These are phyloP conservation scores for Dione vanillae DNA, from an alignment of 2,888 invertebrate species.

Conservation along the genomic window DNA sequence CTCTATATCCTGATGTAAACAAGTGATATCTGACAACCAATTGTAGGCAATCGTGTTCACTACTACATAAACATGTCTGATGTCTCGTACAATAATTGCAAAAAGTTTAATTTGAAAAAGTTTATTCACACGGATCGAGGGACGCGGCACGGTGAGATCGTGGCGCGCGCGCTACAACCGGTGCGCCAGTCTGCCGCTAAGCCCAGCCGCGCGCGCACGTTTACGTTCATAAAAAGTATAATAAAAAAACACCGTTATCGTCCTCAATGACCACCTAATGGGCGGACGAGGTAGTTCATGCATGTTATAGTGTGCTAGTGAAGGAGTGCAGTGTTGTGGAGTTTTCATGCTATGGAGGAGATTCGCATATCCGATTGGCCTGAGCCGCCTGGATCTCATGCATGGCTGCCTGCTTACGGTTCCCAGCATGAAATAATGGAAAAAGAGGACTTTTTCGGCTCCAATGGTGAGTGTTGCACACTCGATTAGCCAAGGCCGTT, in stretches of 20 bases:
- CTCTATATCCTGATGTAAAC: conserved; percentile 5
- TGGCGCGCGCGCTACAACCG: conserved; percentile 66
- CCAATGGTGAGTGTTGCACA: conserved; percentile 83
- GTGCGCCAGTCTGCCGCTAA: conserved; percentile 68
- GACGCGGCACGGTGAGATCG: conserved; percentile 61
- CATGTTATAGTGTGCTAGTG: conserved; percentile 76
- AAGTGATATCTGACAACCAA: conserved; percentile 1
- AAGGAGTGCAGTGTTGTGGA: conserved; percentile 80
- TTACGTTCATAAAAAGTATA: conserved; percentile 53
- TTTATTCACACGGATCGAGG: conserved; percentile 49
- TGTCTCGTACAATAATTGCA: conserved; percentile 41
- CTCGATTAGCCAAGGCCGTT: conserved; percentile 48
- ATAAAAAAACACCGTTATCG: conserved; percentile 75
- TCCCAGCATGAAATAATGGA: conserved; percentile 87
- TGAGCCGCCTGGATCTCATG: conserved; percentile 88
- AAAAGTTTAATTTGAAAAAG: conserved; percentile 52
- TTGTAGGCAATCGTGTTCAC: not conserved
- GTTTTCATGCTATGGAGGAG: conserved; percentile 85
- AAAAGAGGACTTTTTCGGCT: conserved; percentile 86
- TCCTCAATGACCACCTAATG: conserved; percentile 81
- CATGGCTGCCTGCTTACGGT: conserved; percentile 92
- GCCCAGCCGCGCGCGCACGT: conserved; percentile 70
- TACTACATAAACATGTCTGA: conserved; percentile 40
- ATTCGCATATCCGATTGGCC: conserved; percentile 88
- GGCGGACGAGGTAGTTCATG: conserved; percentile 81